Evolutionary conservation across 37 sponge, comb jelly and placozoan genomes (phyloP), one percentile per base, ranked within the genome.

Genomic region (Bolinopsis microptera): DNA sequence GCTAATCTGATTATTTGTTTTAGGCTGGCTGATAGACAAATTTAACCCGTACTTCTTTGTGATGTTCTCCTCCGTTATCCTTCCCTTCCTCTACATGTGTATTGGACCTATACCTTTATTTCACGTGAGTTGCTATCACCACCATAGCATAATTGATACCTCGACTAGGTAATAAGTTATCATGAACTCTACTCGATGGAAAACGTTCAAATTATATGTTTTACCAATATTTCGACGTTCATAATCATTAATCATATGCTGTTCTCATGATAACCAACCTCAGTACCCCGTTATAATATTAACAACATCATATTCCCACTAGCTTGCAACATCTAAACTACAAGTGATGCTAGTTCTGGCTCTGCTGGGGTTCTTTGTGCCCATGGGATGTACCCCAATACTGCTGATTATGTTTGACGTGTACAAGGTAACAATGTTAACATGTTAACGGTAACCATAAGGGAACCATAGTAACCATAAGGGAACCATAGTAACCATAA

Each of bases 351-450:
- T 86, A 1, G 90, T 86, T 5, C 61, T 86, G n/a, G 90, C 90
- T 40, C 48, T 38, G 0, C 90, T 86, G 26, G 90, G 90, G 13
- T 40, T 86, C 0, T 86, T 86, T 39, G 90, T 86, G 28, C 90
- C 90, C 28, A 86, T 86, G 90, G 90, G 90, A 27, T 86, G 90
- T 34, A 86, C 90, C 5, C 90, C 90, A 8, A 40, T 86, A 30
- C 90, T 86, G 1, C 90, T 86, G 27, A 86, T 86, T 25, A 86
- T 86, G 90, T 41, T 86, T n/a, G 90, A 86, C 16, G 90, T 86
- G 40, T 86, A 86, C 90, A 86, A 86, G 90, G 48, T 86, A 72
- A 22, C 18, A 13, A 67, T 67, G 13, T 67, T 67, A 22, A 22
- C 13, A 21, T 13, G 68, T 67, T 22, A 67, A 67, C 68, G 18